Conservation (phyloP, 2,113 vertebrate genomes). For the Leptobrachium leishanense region DNA sequence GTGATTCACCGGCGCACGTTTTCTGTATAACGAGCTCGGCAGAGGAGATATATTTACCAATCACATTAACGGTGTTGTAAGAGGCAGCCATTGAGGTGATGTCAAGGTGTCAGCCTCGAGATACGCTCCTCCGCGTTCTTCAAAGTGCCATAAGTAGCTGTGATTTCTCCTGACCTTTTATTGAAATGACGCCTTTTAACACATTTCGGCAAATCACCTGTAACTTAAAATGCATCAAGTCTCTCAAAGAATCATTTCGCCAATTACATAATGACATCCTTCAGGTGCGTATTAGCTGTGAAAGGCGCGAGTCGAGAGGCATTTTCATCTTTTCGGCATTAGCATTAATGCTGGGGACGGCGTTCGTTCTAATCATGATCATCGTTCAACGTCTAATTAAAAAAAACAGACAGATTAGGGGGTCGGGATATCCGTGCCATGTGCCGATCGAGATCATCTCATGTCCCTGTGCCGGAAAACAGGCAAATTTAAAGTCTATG, state of each 20-base stretch:
- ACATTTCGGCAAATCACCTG: neutral
- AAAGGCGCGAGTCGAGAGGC: neutral
- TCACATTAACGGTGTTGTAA: too few species aligned
- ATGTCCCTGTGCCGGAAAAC: too few species aligned
- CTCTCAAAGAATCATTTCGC: neutral
- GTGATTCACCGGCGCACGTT: too few species aligned
- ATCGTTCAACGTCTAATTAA: slow-evolving; percentile 16
- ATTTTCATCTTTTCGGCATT: slow-evolving; percentile 4
- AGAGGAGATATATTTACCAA: too few species aligned
- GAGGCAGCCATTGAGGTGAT: slow-evolving; percentile 27
- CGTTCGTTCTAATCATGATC: neutral
- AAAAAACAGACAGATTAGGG: neutral
- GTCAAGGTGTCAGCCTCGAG: slow-evolving; percentile 5
- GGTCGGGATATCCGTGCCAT: neutral
- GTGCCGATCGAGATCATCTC: neutral
- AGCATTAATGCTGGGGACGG: slow-evolving; percentile 13
- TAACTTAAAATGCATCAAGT: slow-evolving; percentile 10
- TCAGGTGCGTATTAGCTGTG: slow-evolving; percentile 3
- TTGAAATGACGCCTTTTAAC: slow-evolving; percentile 5
- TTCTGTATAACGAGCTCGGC: too few species aligned
- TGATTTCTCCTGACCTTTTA: slow-evolving; percentile 26
- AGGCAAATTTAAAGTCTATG: too few species aligned
- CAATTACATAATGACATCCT: slow-evolving; percentile 11
- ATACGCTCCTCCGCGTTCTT: neutral
- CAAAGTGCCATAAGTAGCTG: slow-evolving; percentile 39